phyloP scores from a whole-genome alignment of 2,888 invertebrate species.

The Hipparchia sbordonii region DNA sequence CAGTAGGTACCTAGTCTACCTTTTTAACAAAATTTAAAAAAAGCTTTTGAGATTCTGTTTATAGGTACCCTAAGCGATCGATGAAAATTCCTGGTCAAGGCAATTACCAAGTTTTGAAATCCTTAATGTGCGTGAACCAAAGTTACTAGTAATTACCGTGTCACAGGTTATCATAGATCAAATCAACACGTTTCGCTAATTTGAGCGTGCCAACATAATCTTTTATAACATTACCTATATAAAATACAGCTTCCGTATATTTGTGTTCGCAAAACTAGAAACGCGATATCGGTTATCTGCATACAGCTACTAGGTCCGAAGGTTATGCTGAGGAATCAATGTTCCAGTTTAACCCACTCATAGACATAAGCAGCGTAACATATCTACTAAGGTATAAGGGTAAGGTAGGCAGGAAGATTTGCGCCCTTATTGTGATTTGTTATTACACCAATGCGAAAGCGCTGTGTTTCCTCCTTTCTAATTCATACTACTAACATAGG shows the following conservation, averaged over 20 bases:
- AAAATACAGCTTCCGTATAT: too few species aligned
- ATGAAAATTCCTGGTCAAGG: too few species aligned
- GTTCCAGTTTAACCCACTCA: neutral
- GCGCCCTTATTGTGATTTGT: conserved; percentile 8
- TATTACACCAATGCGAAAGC: conserved; percentile 10
- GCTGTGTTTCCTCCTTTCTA: conserved; percentile 10
- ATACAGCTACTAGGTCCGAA: neutral
- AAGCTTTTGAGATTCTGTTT: neutral
- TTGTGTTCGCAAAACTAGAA: too few species aligned
- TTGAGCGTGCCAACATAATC: neutral
- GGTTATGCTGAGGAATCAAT: neutral
- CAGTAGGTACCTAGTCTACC: too few species aligned
- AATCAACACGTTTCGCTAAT: neutral
- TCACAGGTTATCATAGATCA: neutral
- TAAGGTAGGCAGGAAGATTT: too few species aligned
- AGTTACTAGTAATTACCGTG: neutral
- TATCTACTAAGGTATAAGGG: neutral
- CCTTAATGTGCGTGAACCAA: neutral
- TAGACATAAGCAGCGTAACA: neutral
- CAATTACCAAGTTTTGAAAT: neutral
- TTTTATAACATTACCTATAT: neutral
- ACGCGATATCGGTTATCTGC: too few species aligned
- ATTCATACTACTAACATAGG: neutral
- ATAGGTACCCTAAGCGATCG: too few species aligned
- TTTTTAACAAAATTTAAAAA: neutral